Evolutionary conservation across 2,113 vertebrate genomes (phyloP).

Genomic region (Dendrocopos noguchii): DNA sequence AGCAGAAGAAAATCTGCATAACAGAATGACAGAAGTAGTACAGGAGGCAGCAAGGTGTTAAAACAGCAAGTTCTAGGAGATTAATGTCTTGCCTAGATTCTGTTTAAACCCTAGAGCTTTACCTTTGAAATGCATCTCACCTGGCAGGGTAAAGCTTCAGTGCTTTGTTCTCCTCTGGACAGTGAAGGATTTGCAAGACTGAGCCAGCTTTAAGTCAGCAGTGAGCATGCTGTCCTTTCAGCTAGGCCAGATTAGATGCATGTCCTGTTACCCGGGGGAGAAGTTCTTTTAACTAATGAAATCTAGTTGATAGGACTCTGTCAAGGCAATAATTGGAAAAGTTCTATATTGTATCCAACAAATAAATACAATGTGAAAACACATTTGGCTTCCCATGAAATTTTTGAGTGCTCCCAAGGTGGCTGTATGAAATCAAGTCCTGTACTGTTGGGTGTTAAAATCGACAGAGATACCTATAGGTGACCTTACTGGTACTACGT

Average conservation of each 20-base stretch:
- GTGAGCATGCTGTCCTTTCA: background rate
- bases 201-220: background rate
- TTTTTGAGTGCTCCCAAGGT: rapidly evolving
- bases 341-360: background rate
- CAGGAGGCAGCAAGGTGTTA: background rate
- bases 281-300: background rate
- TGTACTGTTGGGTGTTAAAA: background rate
- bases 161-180: background rate
- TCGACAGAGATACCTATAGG: background rate
- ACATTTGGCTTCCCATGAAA: background rate
- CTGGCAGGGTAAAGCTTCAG: background rate
- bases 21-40: background rate
- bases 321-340: background rate
- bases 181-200: background rate
- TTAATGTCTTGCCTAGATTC: background rate
- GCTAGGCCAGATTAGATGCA: background rate
- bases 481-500: background rate
- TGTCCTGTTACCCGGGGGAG: background rate
- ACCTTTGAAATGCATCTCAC: background rate
- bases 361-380: background rate
- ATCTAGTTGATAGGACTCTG: background rate
- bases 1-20: background rate
- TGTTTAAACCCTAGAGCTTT: background rate
- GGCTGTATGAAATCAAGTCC: background rate
- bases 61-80: background rate